These are phyloP conservation scores for Synchiropus splendidus DNA, from an alignment of 2,113 vertebrate species.

Conservation along the genomic window DNA sequence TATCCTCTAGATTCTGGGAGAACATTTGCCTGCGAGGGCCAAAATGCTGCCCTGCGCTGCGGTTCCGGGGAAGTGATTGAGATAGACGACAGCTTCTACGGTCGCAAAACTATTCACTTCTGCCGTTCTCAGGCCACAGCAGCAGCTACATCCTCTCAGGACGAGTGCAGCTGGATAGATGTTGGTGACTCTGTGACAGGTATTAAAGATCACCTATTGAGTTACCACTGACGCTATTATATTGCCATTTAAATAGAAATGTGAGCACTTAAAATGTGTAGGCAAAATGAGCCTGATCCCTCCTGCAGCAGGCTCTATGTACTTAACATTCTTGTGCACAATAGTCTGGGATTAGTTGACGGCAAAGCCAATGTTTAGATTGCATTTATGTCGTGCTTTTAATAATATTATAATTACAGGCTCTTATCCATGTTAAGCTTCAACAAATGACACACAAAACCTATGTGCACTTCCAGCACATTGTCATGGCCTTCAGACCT, in stretches of 20 bases:
- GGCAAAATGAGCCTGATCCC: too few species aligned
- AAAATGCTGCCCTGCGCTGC: conserved; percentile 77
- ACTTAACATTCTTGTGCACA: conserved; percentile 5
- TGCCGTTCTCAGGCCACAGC: conserved; percentile 49
- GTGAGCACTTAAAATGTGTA: background rate
- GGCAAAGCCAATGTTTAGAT: too few species aligned
- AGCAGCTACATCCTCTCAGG: conserved; percentile 37
- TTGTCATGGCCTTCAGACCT: conserved; percentile 81
- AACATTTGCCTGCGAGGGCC: conserved; percentile 73
- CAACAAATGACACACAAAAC: background rate
- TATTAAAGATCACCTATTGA: conserved; percentile 40
- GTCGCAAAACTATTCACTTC: conserved; percentile 77
- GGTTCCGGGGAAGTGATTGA: conserved; percentile 81
- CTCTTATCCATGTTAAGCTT: background rate
- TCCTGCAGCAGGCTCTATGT: background rate
- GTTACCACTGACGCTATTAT: background rate
- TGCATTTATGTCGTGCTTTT: too few species aligned
- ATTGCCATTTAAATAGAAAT: background rate
- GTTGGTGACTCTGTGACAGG: conserved; percentile 77
- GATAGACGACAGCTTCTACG: conserved; percentile 78
- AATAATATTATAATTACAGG: too few species aligned
- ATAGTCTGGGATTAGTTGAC: conserved; percentile 9
- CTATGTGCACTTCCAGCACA: conserved; percentile 63
- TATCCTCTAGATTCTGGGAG: conserved; percentile 65
- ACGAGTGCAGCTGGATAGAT: conserved; percentile 78